A percentile compares a stretch with the other conserved stretches of the same genome.
phyloP scores from a whole-genome alignment of 2,888 invertebrate genomes.

The Orgyia antiqua region DNA sequence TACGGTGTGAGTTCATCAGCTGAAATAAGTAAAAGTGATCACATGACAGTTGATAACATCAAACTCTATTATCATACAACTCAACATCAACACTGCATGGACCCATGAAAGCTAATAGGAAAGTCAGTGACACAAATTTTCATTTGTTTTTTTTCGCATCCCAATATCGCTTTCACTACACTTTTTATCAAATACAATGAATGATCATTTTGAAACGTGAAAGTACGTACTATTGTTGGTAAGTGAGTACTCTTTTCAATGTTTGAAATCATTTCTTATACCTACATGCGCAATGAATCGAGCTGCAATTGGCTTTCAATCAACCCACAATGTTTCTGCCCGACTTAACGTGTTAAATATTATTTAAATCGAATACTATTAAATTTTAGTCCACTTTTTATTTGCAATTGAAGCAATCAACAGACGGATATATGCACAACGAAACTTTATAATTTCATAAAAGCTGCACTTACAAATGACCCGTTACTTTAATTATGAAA shows the following conservation, averaged over 20 bases:
- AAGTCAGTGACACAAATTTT: conserved; percentile 73
- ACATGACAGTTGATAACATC: too few species aligned
- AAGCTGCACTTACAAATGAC: conserved; percentile 38
- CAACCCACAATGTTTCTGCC: conserved; percentile 38
- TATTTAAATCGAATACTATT: conserved; percentile 34
- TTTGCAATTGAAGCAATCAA: conserved; percentile 32
- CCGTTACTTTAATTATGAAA: conserved; percentile 47
- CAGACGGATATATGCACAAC: conserved; percentile 30
- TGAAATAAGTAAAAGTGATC: too few species aligned
- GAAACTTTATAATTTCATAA: conserved; percentile 34
- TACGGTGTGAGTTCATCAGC: too few species aligned
- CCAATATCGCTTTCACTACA: conserved; percentile 72
- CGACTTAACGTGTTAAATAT: conserved; percentile 32
- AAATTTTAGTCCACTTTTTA: conserved; percentile 23
- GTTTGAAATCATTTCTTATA: conserved; percentile 41
- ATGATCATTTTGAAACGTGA: conserved; percentile 67
- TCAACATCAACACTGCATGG: conserved; percentile 39
- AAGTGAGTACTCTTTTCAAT: conserved; percentile 32
- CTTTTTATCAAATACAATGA: conserved; percentile 64
- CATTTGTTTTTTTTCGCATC: conserved; percentile 66
- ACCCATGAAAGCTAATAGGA: conserved; percentile 56
- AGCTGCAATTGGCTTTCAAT: conserved; percentile 48
- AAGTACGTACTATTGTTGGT: conserved; percentile 64
- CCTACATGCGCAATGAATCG: conserved; percentile 46
- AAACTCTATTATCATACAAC: too few species aligned